Evolutionary conservation across 2,888 invertebrate species (phyloP).

Genomic region (Cataglyphis albicans): DNA sequence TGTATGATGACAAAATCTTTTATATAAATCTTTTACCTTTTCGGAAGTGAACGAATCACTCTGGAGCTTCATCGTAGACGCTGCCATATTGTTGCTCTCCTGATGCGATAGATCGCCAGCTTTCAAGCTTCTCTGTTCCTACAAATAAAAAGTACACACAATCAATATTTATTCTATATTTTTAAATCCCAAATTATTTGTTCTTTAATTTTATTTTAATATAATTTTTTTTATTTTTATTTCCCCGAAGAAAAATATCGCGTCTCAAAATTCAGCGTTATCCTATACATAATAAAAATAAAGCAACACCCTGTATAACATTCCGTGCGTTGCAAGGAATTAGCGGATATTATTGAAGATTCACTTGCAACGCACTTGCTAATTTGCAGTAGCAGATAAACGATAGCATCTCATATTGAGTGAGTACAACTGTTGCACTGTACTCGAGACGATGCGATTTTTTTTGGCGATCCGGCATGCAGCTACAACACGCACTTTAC

Average conservation of each 20-base stretch:
- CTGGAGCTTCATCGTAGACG: constrained; percentile 93
- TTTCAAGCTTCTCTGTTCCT: constrained; percentile 94
- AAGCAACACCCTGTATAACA: neutral
- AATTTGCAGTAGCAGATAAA: constrained; percentile 61
- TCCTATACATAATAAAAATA: neutral
- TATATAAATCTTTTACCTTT: constrained; percentile 86
- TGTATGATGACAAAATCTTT: neutral
- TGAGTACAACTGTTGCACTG: constrained; percentile 61
- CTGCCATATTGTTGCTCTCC: constrained; percentile 94
- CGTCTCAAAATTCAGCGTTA: neutral
- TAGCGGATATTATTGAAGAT: constrained; percentile 65
- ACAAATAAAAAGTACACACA: constrained; percentile 77
- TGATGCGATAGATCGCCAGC: constrained; percentile 94
- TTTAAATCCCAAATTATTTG: neutral
- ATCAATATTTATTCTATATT: neutral
- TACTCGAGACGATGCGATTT: constrained; percentile 28
- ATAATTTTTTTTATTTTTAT: neutral
- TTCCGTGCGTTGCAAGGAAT: constrained; percentile 61
- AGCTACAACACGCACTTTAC: constrained; percentile 23
- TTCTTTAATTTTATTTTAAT: neutral
- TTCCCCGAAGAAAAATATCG: neutral
- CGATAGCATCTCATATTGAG: constrained; percentile 57
- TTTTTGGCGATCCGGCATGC: neutral
- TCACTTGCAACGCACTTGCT: constrained; percentile 65
- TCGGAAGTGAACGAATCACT: constrained; percentile 95